These are phyloP conservation scores for Pseudorhiza aurosa DNA, from an alignment of 30 jellyfish, hydroid and myxozoan species.

Conservation along the genomic window DNA sequence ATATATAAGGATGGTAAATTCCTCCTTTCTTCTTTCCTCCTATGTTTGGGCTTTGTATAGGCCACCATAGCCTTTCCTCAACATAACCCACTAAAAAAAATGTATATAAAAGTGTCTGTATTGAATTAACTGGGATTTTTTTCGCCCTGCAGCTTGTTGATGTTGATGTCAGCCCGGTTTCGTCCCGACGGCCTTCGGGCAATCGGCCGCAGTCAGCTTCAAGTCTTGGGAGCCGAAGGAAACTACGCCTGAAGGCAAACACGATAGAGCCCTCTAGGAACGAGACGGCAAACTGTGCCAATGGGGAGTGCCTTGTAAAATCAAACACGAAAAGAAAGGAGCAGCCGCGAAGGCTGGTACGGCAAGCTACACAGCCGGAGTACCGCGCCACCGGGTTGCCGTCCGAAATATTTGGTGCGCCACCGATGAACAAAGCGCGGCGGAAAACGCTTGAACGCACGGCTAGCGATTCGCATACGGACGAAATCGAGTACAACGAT, in stretches of 20 bases:
- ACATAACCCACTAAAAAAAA: too few species aligned
- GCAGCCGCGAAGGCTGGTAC: slow-evolving; percentile 21
- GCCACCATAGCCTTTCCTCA: too few species aligned
- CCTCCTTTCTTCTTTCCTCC: too few species aligned
- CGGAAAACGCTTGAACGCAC: slow-evolving; percentile 60
- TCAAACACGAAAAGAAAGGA: background rate
- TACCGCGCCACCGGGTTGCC: slow-evolving; percentile 50
- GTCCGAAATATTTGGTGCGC: slow-evolving; percentile 64
- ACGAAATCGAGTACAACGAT: slow-evolving; percentile 62
- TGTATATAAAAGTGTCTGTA: too few species aligned
- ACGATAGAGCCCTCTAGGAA: slow-evolving; percentile 4
- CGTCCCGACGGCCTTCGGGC: slow-evolving; percentile 39
- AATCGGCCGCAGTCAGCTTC: slow-evolving; percentile 56
- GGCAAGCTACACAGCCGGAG: slow-evolving; percentile 33
- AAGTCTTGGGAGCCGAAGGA: slow-evolving; percentile 26
- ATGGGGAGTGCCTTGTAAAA: background rate
- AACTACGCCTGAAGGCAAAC: slow-evolving; percentile 1
- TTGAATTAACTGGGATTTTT: too few species aligned
- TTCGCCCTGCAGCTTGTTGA: slow-evolving; percentile 36
- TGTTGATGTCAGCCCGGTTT: slow-evolving; percentile 65
- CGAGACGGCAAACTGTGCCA: background rate
- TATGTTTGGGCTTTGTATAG: too few species aligned
- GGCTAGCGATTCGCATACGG: slow-evolving; percentile 73
- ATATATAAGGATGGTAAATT: too few species aligned
- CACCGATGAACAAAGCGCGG: slow-evolving; percentile 21